Evolutionary conservation across 2,113 vertebrate species (phyloP).

Genomic region (Emberiza fucata): DNA sequence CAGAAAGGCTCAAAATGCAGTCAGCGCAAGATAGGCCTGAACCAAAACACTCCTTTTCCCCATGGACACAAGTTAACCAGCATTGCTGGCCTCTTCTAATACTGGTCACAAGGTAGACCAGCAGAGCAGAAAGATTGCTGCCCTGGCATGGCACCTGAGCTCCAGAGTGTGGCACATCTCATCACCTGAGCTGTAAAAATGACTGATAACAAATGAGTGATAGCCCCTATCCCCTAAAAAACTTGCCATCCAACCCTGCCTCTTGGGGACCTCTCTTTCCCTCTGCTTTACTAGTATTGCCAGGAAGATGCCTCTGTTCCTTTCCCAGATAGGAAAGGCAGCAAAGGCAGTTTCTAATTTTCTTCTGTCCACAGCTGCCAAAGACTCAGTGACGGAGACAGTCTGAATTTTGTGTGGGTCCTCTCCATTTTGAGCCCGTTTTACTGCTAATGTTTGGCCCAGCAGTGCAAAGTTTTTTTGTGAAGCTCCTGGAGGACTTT

Average conservation of each 20-base stretch:
- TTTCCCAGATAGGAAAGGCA: not conserved
- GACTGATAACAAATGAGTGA: not conserved
- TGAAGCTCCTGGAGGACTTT: not conserved
- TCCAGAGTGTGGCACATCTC: fast-evolving
- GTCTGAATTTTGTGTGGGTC: not conserved
- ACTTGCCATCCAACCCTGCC: not conserved
- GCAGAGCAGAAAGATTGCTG: not conserved
- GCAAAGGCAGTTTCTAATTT: not conserved
- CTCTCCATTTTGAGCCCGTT: not conserved
- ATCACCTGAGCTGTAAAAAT: not conserved
- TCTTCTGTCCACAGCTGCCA: not conserved
- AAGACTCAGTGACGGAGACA: not conserved
- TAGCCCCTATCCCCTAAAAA: not conserved
- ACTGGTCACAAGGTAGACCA: not conserved
- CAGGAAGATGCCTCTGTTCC: not conserved
- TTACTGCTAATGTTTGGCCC: not conserved
- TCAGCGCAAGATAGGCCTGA: not conserved
- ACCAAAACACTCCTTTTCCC: not conserved
- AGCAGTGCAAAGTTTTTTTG: not conserved
- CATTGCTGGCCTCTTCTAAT: not conserved
- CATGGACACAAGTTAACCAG: fast-evolving
- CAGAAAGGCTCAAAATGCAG: not conserved
- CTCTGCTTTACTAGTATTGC: not conserved
- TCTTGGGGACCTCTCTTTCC: not conserved
- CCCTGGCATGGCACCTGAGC: fast-evolving